Conservation (phyloP, 2,113 vertebrate species). For the Tragelaphus buxtoni region DNA sequence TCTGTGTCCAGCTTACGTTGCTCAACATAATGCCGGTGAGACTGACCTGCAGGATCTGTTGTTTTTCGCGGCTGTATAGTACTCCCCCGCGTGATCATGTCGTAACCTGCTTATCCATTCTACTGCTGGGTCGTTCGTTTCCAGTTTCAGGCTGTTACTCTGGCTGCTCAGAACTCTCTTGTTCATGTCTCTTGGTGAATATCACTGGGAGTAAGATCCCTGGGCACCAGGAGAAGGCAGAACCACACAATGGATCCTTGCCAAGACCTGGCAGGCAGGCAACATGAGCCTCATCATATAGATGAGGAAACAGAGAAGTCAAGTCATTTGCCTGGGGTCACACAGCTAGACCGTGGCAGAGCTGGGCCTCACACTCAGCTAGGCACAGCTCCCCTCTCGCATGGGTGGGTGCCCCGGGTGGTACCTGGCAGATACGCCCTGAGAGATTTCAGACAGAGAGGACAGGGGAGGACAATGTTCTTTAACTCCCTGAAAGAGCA, state of each 20-base stretch:
- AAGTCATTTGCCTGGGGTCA: not conserved
- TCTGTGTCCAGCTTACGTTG: not conserved
- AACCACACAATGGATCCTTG: not conserved
- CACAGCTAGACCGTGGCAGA: not conserved
- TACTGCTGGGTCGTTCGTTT: not conserved
- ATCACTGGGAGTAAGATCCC: not conserved
- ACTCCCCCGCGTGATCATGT: accelerated
- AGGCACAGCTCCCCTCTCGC: accelerated
- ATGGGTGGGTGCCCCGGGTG: accelerated
- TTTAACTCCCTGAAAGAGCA: not conserved
- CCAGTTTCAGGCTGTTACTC: not conserved
- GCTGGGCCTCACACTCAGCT: not conserved
- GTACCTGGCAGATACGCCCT: not conserved
- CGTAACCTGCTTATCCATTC: not conserved
- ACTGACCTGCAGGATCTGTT: accelerated
- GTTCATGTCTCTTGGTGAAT: not conserved
- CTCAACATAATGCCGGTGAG: not conserved
- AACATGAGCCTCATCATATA: not conserved
- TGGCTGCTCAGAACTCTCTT: not conserved
- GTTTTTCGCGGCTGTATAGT: not conserved
- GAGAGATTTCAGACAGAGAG: not conserved
- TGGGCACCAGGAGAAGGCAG: not conserved
- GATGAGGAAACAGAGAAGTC: not conserved
- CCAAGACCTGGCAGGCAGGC: not conserved
- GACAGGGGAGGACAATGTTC: not conserved